A percentile compares a stretch with the other conserved stretches of the same genome.
phyloP scores from a whole-genome alignment of 2,888 invertebrate species.

The Stenchaetothrips biformis region DNA sequence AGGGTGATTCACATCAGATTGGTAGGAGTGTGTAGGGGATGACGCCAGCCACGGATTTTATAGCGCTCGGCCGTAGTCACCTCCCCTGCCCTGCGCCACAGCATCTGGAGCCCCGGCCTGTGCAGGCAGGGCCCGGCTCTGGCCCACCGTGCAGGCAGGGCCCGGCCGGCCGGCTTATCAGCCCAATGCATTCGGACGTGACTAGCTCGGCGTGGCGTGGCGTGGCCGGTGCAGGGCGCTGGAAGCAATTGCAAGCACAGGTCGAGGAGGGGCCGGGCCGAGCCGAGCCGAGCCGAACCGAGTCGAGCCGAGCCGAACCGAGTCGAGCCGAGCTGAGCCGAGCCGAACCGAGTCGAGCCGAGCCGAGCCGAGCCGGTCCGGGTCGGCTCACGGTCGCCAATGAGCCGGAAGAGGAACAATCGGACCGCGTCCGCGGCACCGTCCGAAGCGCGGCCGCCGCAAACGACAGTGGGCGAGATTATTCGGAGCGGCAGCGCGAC shows the following conservation, averaged over 20 bases:
- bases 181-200: not conserved
- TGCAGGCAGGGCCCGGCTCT: not conserved
- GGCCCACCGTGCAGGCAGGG: not conserved
- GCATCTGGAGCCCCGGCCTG: not conserved
- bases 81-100: not conserved
- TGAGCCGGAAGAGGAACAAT: not conserved
- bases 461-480: not conserved
- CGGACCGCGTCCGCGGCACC: not conserved
- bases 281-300: not conserved
- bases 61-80: not conserved
- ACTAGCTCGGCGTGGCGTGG: not conserved
- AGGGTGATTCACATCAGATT: not conserved
- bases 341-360: not conserved
- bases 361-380: no score
- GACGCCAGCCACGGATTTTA: slow-evolving; percentile 6
- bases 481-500: not conserved
- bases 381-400: not conserved
- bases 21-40: not conserved
- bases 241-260: not conserved
- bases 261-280: not conserved
- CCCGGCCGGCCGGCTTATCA: not conserved
- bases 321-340: not conserved
- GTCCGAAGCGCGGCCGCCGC: not conserved
- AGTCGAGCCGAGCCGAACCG: not conserved
- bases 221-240: not conserved